Conservation (phyloP, 2,888 invertebrate genomes). For the Pasiphila rectangulata region DNA sequence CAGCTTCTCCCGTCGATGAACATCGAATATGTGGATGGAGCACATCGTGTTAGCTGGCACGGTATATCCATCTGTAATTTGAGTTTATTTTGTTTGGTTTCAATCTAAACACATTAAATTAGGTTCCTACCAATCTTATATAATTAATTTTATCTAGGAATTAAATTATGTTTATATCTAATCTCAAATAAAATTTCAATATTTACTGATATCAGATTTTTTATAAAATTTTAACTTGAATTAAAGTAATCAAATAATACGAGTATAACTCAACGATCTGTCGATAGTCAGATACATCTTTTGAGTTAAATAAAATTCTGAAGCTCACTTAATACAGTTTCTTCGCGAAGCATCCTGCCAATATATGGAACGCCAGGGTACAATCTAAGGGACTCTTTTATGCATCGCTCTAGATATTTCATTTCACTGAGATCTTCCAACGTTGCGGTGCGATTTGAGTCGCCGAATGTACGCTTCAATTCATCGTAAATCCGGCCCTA, state of each 20-base stretch:
- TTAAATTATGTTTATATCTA: too few species aligned
- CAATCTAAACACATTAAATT: background rate
- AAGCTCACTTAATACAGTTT: slow-evolving; percentile 67
- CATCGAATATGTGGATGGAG: slow-evolving; percentile 81
- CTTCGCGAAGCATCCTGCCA: slow-evolving; percentile 78
- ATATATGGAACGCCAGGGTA: slow-evolving; percentile 86
- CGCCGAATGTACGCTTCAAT: slow-evolving; percentile 82
- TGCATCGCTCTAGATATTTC: slow-evolving; percentile 85
- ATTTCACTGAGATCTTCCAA: slow-evolving; percentile 82
- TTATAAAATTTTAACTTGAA: too few species aligned
- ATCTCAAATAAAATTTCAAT: too few species aligned
- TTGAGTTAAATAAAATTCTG: too few species aligned
- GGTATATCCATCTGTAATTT: background rate
- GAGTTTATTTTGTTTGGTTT: background rate
- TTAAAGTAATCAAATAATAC: too few species aligned
- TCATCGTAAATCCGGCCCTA: slow-evolving; percentile 57
- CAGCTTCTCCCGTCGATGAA: slow-evolving; percentile 79
- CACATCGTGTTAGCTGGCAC: slow-evolving; percentile 65
- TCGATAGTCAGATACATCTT: too few species aligned
- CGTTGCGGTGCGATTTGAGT: slow-evolving; percentile 80
- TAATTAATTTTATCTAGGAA: too few species aligned
- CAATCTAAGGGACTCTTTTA: slow-evolving; percentile 84
- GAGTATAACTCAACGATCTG: too few species aligned
- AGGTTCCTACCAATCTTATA: background rate
- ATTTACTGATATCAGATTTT: too few species aligned